A percentile compares a stretch with the other conserved stretches of the same genome.
Evolutionary conservation across 2,888 invertebrate species (phyloP).

Genomic region (Chloroclysta siterata): DNA sequence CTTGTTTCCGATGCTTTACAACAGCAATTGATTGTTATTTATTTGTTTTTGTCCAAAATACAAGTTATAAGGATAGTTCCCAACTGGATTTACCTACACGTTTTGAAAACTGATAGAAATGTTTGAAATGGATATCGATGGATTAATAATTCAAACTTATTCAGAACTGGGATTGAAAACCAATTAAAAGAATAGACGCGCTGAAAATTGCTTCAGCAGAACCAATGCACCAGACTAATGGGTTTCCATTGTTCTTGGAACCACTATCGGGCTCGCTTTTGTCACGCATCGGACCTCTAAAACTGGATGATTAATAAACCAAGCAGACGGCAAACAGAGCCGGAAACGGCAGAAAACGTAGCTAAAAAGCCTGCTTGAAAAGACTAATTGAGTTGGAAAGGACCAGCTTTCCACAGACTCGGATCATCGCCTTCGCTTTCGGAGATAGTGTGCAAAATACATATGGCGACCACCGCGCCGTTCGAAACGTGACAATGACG

Average conservation of each 20-base stretch:
- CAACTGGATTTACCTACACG: constrained; percentile 10
- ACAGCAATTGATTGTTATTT: constrained; percentile 66
- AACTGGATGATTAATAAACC: constrained; percentile 75
- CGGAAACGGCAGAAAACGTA: constrained; percentile 30
- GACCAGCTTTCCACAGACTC: constrained; percentile 47
- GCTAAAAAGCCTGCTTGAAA: constrained; percentile 45
- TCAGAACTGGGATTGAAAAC: constrained; percentile 54
- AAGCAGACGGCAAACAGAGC: constrained; percentile 62
- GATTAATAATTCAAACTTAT: constrained; percentile 30
- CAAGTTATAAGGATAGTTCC: constrained; percentile 19
- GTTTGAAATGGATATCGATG: constrained; percentile 27
- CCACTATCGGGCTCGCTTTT: constrained; percentile 74
- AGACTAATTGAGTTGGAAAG: constrained; percentile 44
- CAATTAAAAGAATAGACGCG: constrained; percentile 73
- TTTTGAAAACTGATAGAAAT: constrained; percentile 9
- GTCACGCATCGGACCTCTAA: constrained; percentile 67
- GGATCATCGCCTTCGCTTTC: constrained; percentile 58
- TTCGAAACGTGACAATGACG: constrained; percentile 78
- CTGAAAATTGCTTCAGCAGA: constrained; percentile 50
- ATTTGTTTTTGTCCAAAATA: constrained; percentile 60
- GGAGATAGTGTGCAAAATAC: constrained; percentile 75
- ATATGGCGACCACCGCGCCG: constrained; percentile 57
- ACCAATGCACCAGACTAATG: constrained; percentile 61
- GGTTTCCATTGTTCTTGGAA: constrained; percentile 73
- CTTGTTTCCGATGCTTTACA: constrained; percentile 61